A percentile compares a stretch with the other conserved stretches of the same genome.
These are phyloP conservation scores for Microtus ochrogaster DNA, from an alignment of 2,113 vertebrate species.

Conservation along the genomic window DNA sequence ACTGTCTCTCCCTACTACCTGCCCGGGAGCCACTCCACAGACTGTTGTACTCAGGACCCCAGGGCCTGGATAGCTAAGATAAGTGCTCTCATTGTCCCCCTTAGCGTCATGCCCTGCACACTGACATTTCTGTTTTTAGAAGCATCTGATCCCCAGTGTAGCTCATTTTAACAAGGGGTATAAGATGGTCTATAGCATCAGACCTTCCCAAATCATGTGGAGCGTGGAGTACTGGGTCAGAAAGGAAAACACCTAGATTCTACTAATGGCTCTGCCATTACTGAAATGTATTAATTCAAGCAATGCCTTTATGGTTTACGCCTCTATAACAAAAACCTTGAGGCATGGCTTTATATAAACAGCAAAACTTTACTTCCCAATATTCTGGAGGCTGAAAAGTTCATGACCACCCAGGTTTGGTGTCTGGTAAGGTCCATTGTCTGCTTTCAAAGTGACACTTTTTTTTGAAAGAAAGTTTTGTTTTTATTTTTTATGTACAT, in stretches of 20 bases:
- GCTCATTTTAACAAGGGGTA: neutral
- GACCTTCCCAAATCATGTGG: neutral
- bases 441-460: neutral
- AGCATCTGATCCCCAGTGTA: neutral
- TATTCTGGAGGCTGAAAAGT: neutral
- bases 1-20: neutral
- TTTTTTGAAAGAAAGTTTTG: neutral
- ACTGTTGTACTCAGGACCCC: neutral
- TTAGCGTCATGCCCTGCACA: too few species aligned
- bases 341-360: too few species aligned
- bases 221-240: neutral
- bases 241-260: neutral
- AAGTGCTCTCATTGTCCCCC: rapidly evolving
- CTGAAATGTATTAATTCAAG: neutral
- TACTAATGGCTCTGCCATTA: neutral
- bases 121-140: neutral
- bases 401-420: neutral
- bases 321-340: neutral
- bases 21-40: neutral
- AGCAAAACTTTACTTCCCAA: neutral
- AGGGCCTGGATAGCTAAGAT: neutral
- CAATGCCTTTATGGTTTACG: neutral
- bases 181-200: neutral
- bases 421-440: neutral
- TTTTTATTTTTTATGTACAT: neutral